phyloP scores from a whole-genome alignment of 2,797 vertebrate genomes.

The Melanotaenia trifasciata region DNA sequence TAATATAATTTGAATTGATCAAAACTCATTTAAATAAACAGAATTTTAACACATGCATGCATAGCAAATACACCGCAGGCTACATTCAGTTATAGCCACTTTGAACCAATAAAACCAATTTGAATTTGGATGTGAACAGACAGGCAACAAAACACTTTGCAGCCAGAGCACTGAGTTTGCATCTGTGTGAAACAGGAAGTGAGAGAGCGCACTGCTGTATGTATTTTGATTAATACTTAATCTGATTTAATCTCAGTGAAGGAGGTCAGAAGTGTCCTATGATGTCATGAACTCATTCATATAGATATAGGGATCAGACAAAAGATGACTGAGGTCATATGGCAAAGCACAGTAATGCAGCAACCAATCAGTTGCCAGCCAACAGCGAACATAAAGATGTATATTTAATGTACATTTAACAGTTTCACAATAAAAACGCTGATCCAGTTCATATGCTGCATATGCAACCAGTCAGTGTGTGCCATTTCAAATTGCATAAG shows the following conservation, averaged over 20 bases:
- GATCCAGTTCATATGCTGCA: not conserved
- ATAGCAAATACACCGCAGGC: not conserved
- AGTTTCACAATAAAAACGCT: not conserved
- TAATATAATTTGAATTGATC: not conserved
- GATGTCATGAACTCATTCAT: constrained; percentile 63
- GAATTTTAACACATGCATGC: not conserved
- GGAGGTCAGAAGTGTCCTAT: constrained; percentile 59
- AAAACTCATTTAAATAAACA: not conserved
- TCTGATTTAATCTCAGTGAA: constrained; percentile 72
- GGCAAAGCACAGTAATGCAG: not conserved
- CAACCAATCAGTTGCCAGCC: constrained; percentile 18
- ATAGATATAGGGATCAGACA: constrained; percentile 51
- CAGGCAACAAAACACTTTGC: constrained; percentile 6
- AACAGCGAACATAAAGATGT: constrained; percentile 7
- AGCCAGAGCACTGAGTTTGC: not conserved
- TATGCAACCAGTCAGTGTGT: not conserved
- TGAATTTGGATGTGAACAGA: constrained; percentile 5
- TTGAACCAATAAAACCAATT: not conserved
- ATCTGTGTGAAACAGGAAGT: constrained; percentile 5
- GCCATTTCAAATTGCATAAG: constrained; percentile 53
- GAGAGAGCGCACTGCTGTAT: constrained; percentile 12
- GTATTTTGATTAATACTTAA: constrained; percentile 62
- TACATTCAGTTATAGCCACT: not conserved
- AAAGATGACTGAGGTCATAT: constrained; percentile 13
- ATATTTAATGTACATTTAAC: not conserved